Conservation (phyloP, 1,140 invertebrate genomes). For the Lethrus apterus region DNA sequence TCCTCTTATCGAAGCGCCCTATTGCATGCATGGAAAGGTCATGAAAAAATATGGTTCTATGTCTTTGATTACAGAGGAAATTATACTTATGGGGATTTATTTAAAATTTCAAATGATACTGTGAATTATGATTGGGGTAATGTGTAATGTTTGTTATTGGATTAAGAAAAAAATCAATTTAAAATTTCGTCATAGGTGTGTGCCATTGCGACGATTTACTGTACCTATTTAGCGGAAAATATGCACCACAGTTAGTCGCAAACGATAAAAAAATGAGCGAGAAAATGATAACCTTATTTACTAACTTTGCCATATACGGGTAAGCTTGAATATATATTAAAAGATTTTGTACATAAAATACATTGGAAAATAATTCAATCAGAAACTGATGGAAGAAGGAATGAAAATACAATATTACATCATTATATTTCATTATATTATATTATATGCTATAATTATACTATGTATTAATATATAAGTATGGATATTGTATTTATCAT, state of each 20-base stretch:
- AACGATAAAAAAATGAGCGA: slow-evolving; percentile 26
- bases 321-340: slow-evolving; percentile 5
- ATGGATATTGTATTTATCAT: no score
- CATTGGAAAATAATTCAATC: no score
- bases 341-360: neutral
- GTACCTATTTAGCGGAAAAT: slow-evolving; percentile 29
- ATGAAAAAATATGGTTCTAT: slow-evolving; percentile 24
- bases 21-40: slow-evolving; percentile 21
- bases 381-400: no score
- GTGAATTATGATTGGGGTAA: slow-evolving; percentile 24
- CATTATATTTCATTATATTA: no score
- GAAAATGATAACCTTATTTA: slow-evolving; percentile 24
- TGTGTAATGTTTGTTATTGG: neutral
- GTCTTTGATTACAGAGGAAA: slow-evolving; percentile 27
- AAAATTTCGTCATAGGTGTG: slow-evolving; percentile 18
- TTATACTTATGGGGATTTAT: slow-evolving; percentile 20
- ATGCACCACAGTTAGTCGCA: slow-evolving; percentile 17
- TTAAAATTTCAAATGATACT: slow-evolving; percentile 19
- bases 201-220: slow-evolving; percentile 32
- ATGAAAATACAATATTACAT: no score
- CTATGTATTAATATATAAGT: no score
- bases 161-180: neutral
- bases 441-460: no score
- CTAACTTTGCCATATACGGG: slow-evolving; percentile 28
- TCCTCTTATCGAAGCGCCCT: slow-evolving; percentile 23